Evolutionary conservation across 2,888 invertebrate genomes (phyloP).

Genomic region (Pherbina coryleti): DNA sequence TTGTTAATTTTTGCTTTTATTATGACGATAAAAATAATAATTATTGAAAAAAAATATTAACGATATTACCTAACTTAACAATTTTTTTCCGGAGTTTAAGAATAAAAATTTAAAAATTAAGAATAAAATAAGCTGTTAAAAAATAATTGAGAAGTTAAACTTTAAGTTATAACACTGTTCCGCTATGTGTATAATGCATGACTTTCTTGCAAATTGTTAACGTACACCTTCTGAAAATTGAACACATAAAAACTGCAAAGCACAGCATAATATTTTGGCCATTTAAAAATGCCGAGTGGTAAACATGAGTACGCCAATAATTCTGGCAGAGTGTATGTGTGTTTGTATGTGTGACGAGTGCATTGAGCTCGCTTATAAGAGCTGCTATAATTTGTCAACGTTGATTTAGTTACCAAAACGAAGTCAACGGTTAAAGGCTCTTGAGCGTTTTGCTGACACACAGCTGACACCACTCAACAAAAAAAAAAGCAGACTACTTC

Average conservation of each 20-base stretch:
- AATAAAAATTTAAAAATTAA: too few relatives aligned
- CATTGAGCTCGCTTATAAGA: slow-evolving; percentile 63
- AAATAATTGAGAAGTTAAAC: slow-evolving; percentile 29
- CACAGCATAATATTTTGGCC: slow-evolving; percentile 54
- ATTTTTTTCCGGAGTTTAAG: too few relatives aligned
- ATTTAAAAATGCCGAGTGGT: slow-evolving; percentile 50
- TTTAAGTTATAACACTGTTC: not conserved
- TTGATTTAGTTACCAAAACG: slow-evolving; percentile 11
- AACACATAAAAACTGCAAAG: slow-evolving; percentile 42
- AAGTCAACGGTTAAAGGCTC: slow-evolving; percentile 48
- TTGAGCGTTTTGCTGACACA: not conserved
- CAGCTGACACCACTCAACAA: not conserved
- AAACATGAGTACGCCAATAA: slow-evolving; percentile 56
- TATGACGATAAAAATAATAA: too few relatives aligned
- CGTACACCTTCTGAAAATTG: slow-evolving; percentile 17
- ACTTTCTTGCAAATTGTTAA: slow-evolving; percentile 14
- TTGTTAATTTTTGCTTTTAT: too few relatives aligned
- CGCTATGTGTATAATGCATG: not conserved
- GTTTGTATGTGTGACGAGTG: slow-evolving; percentile 45
- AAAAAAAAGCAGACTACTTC: not conserved
- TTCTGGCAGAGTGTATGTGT: slow-evolving; percentile 5
- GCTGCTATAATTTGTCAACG: slow-evolving; percentile 21
- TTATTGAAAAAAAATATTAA: too few relatives aligned
- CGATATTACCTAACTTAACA: too few relatives aligned
- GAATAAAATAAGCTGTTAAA: not conserved